Base-by-base conservation (phyloP, 2,113 vertebrate genomes). In the Hippocampus zosterae region DNA sequence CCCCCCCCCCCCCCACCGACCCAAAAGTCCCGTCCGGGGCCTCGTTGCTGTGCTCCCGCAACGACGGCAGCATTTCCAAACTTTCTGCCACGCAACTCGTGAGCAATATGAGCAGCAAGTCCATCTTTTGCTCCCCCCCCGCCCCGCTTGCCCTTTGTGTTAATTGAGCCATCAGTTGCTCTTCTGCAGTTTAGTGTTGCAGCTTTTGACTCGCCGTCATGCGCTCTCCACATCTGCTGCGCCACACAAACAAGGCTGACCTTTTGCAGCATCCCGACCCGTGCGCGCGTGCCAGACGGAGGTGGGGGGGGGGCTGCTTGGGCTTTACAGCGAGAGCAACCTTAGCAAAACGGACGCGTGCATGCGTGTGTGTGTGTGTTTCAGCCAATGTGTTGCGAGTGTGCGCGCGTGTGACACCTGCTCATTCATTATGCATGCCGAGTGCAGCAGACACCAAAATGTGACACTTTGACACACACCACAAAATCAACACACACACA, bases 131-230 rank as follows among this genome's bases (percentile, higher is more conserved):
- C 41, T 15, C 27, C 44, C 52, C 66, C 63, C 27, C 63, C 53
- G 2, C 21, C 15, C 46, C 46, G 2, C 27, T 82, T 92, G 91
- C 92, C 91, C 91, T 92, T 93, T 92, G 85, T 87, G 83, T 81
- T 92, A 93, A 93, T 93, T 92, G 92, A 92, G 91, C 91, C 91
- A 93, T 93, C 91, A 92, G 90, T 90, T 90, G 87, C 88, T 92
- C 82, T 84, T 89, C 87, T 86, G 65, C 81, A 80, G 81, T 86
- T 87, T 83, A 83, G 83, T 81, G 80, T 88, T 84, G 84, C 76
- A 84, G 77, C 65, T 90, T 92, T 90, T 92, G 91, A 90, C 90
- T 92, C 86, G 85, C 91, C 92, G 92, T 92, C 92, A 91, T 87
- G 87, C 88, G 81, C 73, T 87, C 86, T 91, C 89, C 91, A 92